Base-by-base conservation (phyloP, 2,797 vertebrate genomes). In the Erpetoichthys calabaricus region DNA sequence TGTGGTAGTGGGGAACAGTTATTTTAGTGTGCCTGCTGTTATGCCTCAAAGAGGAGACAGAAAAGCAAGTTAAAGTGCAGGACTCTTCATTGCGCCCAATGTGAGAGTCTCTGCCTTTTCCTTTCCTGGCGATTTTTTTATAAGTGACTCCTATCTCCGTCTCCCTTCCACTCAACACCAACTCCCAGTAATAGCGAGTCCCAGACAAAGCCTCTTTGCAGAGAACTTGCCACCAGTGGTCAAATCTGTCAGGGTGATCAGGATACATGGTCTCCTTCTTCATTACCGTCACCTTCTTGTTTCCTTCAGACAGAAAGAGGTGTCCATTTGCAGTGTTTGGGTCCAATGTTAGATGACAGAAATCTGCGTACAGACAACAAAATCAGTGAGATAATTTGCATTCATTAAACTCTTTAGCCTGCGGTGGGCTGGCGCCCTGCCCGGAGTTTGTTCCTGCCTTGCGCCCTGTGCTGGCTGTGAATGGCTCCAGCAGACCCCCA, bases 31-130 rank as follows among this genome's bases (percentile, higher is more conserved):
- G 81, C 56, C 76, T 69, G 3, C 73, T 70, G 7, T 72, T 56
- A 59, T 88, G 81, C 80, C 85, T 86, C 62, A 87, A 69, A 8
- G 81, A 84, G 64, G 82, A 89, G 6, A 76, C 75, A 0, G 65
- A 75, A 1, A 83, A 84, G 83, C 86, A 89, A 69, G 82, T 80
- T 60, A 89, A 59, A 58, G 68, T 77, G 86, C 85, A 89, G 45
- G 88, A 90, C 49, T 53, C 45, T 3, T 72, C 57, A 42, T 88
- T 89, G 64, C 85, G 75, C 5, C 86, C 86, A 58, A 88, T 49
- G 45, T 86, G 73, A 60, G 83, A 81, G 47, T 45, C 59, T 57
- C 80, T 67, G 44, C 81, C 79, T 1, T 65, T 62, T 25, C 67
- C 25, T 45, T 79, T 78, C 5, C 81, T 79, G 1, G 68, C 66